Conservation (phyloP, 2,113 vertebrate species). For the Ceuthmochares aereus region DNA sequence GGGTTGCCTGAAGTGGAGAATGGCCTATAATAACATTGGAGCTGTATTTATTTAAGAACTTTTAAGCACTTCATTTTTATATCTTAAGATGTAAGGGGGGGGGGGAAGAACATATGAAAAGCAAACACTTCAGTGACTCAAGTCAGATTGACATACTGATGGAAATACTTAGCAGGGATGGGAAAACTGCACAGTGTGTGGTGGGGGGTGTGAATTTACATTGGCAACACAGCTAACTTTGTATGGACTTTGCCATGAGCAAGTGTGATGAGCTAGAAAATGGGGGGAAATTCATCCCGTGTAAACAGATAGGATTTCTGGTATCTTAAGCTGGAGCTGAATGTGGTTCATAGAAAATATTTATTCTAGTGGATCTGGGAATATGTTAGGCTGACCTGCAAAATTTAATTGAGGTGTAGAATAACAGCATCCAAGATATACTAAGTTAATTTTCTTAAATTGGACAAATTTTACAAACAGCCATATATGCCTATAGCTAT, state of each 20-base stretch:
- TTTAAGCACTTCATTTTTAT: background rate
- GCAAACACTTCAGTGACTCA: constrained; percentile 1
- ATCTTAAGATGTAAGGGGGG: background rate
- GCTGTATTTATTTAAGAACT: constrained; percentile 11
- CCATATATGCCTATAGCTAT: background rate
- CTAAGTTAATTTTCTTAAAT: background rate
- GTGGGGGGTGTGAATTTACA: background rate
- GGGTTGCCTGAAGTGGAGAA: background rate
- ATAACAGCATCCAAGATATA: background rate
- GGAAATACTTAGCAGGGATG: background rate
- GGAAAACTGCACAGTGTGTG: background rate
- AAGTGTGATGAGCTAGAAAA: background rate
- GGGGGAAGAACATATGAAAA: background rate
- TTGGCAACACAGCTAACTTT: background rate
- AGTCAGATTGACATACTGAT: background rate
- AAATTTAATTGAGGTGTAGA: background rate
- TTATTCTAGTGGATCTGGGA: background rate
- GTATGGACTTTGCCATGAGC: background rate
- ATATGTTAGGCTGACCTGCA: background rate
- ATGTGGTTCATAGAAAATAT: background rate
- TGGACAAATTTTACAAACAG: background rate
- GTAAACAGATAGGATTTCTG: background rate
- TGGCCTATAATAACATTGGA: background rate
- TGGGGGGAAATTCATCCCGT: fast-evolving
- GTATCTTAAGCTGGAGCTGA: background rate